These are phyloP conservation scores for Coremacera marginata DNA, from an alignment of 2,888 invertebrate species.

Conservation along the genomic window DNA sequence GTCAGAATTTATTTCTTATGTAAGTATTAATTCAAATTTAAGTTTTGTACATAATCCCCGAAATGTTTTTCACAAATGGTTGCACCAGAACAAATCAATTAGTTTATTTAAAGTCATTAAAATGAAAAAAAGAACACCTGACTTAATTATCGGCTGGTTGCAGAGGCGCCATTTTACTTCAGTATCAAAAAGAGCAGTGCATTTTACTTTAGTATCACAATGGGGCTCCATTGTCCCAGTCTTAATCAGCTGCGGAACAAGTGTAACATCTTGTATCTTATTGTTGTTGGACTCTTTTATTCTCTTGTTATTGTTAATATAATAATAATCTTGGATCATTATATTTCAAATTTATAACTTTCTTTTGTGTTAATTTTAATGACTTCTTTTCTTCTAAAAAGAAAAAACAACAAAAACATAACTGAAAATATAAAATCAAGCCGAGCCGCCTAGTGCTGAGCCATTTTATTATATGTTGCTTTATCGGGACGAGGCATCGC, in stretches of 20 bases:
- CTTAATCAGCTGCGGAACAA: too few relatives aligned
- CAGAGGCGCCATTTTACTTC: constrained; percentile 10
- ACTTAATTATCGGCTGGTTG: background rate
- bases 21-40: background rate
- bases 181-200: background rate
- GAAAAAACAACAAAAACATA: too few relatives aligned
- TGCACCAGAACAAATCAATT: constrained; percentile 10
- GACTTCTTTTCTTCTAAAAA: background rate
- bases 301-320: too few relatives aligned
- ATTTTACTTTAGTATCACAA: background rate
- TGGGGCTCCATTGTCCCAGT: background rate
- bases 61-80: too few relatives aligned
- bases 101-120: constrained; percentile 12
- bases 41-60: background rate
- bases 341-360: constrained; percentile 28
- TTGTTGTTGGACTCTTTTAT: too few relatives aligned
- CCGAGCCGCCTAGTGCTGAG: background rate
- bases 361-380: constrained; percentile 30
- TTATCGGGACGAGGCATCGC: constrained; percentile 30
- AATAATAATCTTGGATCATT: background rate
- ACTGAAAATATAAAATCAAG: background rate
- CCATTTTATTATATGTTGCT: background rate
- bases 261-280: too few relatives aligned
- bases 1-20: background rate
- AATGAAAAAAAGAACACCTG: constrained; percentile 2